Conservation (phyloP, 2,888 invertebrate genomes). For the Mimachlamys varia region DNA sequence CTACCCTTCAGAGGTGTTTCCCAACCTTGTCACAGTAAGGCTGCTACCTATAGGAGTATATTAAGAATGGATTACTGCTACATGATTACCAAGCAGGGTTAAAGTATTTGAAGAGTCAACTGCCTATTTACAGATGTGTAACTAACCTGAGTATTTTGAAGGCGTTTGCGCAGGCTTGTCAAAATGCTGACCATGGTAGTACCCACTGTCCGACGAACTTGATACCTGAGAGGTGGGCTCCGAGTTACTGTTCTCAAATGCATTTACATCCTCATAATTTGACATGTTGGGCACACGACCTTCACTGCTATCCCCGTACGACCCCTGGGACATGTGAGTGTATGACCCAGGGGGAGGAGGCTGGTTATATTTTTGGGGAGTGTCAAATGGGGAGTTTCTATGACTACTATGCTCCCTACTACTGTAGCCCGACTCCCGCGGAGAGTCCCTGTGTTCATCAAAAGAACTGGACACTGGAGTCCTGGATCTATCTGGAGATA, state of each 20-base stretch:
- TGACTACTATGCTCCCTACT: conserved; percentile 54
- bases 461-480: conserved; percentile 47
- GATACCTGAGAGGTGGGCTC: conserved; percentile 78
- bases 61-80: no score
- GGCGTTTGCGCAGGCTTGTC: conserved; percentile 65
- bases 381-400: conserved; percentile 62
- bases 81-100: no score
- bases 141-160: conserved; percentile 56
- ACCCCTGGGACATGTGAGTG: conserved; percentile 52
- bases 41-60: no score
- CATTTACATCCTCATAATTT: conserved; percentile 75
- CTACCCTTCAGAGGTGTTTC: no score
- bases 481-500: conserved; percentile 51
- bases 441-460: conserved; percentile 50
- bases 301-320: conserved; percentile 58
- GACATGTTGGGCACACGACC: conserved; percentile 53
- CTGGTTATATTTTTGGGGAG: conserved; percentile 56
- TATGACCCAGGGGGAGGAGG: conserved; percentile 50
- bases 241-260: conserved; percentile 67
- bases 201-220: conserved; percentile 79
- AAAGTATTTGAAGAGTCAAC: no score
- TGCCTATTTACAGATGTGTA: no score
- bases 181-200: conserved; percentile 73
- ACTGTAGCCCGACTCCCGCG: conserved; percentile 52
- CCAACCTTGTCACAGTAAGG: no score